Percentiles rank a stretch among this genome's conserved stretches.
Conservation (phyloP, 1,140 invertebrate genomes). For the Bactericera cockerelli region DNA sequence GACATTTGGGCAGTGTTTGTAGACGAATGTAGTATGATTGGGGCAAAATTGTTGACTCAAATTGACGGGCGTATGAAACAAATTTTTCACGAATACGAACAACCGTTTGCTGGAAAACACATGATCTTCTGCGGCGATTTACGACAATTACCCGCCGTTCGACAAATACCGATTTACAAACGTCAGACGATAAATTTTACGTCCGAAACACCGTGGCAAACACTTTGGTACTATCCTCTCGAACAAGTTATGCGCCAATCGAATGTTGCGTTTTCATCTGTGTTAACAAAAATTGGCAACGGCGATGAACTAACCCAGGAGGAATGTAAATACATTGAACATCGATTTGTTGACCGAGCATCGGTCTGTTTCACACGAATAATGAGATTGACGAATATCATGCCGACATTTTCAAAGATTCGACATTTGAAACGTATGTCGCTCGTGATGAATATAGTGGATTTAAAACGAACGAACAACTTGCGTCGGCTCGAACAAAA, state of each 20-base stretch:
- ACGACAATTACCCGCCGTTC: slow-evolving; percentile 12
- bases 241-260: slow-evolving; percentile 13
- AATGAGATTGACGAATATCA: slow-evolving; percentile 7
- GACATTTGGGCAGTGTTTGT: slow-evolving; percentile 12
- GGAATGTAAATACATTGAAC: slow-evolving; percentile 8
- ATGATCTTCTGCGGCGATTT: slow-evolving; percentile 14
- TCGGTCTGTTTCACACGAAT: slow-evolving; percentile 19
- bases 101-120: slow-evolving; percentile 13
- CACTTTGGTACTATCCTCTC: slow-evolving; percentile 11
- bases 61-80: slow-evolving; percentile 14
- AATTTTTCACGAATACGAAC: slow-evolving; percentile 11
- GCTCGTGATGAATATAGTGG: slow-evolving; percentile 11
- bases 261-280: slow-evolving; percentile 6
- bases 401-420: background rate
- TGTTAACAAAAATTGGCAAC: slow-evolving; percentile 16
- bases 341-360: background rate
- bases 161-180: slow-evolving; percentile 11
- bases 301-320: slow-evolving; percentile 5
- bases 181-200: slow-evolving; percentile 3
- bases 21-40: slow-evolving; percentile 15
- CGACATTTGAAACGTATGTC: slow-evolving; percentile 9
- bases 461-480: slow-evolving; percentile 11
- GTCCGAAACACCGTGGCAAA: slow-evolving; percentile 11
- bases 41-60: slow-evolving; percentile 6
- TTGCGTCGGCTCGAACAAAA: background rate